Percentiles rank a stretch among this genome's conserved stretches.
These are phyloP conservation scores for Tubulanus polymorphus DNA, from an alignment of 2,888 invertebrate genomes.

Conservation along the genomic window DNA sequence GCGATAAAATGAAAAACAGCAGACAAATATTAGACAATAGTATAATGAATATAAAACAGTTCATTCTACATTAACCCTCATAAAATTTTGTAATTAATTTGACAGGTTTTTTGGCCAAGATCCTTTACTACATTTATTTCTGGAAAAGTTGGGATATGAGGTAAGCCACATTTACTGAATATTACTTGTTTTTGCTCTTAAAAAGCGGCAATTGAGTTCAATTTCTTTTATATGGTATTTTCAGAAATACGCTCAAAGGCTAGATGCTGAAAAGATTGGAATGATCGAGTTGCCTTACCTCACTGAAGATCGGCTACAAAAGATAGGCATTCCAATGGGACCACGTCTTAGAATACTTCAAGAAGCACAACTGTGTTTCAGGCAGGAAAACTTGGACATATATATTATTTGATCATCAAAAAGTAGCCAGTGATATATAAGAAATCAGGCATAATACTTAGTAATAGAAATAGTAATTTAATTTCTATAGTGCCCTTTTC, in stretches of 20 bases:
- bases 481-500: no score
- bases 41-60: no score
- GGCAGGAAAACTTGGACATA: constrained; percentile 44
- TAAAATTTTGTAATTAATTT: no score
- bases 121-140: constrained; percentile 82
- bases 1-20: no score
- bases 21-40: no score
- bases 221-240: constrained; percentile 34
- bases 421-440: no score
- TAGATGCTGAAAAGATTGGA: constrained; percentile 77
- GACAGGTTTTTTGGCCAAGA: constrained; percentile 81
- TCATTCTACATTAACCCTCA: no score
- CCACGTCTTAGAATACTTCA: constrained; percentile 82
- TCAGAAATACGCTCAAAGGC: constrained; percentile 79
- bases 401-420: constrained; percentile 46
- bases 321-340: constrained; percentile 85
- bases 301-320: constrained; percentile 80
- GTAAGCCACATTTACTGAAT: constrained; percentile 48
- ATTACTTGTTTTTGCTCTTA: neutral
- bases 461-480: no score
- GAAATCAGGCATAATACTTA: no score
- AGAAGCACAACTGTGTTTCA: constrained; percentile 58
- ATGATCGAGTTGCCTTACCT: constrained; percentile 87
- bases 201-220: constrained; percentile 3
- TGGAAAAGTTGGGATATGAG: constrained; percentile 88